Evolutionary conservation across 1,140 invertebrate species (phyloP).

Genomic region (Melipona quadrifasciata): DNA sequence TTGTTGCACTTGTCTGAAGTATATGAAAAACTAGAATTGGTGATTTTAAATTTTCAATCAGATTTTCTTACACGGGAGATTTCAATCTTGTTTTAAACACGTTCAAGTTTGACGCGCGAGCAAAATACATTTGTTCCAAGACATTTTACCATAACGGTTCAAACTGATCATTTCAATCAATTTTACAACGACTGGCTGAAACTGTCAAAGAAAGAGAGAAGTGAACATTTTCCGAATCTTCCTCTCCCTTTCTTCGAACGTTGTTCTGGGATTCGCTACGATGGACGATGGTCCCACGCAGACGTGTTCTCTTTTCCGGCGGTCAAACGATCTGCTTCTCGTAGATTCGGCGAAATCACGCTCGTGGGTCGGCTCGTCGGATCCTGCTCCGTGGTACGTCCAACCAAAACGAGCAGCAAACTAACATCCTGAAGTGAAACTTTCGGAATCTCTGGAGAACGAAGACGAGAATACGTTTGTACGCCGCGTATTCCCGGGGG

Average conservation of each 20-base stretch:
- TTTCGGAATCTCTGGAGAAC: slow-evolving; percentile 70
- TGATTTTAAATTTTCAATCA: too few relatives aligned
- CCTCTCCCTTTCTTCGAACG: neutral
- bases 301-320: neutral
- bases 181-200: too few relatives aligned
- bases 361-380: neutral
- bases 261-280: neutral
- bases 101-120: too few relatives aligned
- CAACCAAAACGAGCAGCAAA: slow-evolving; percentile 44
- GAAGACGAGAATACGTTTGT: slow-evolving; percentile 65
- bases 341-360: slow-evolving; percentile 5
- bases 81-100: too few relatives aligned
- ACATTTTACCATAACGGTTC: too few relatives aligned
- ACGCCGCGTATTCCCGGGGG: slow-evolving; percentile 65
- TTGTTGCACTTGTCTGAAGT: too few relatives aligned
- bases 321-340: neutral
- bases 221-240: neutral
- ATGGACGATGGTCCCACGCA: neutral
- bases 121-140: too few relatives aligned
- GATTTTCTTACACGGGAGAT: too few relatives aligned
- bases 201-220: neutral
- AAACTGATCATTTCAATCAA: too few relatives aligned
- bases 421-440: slow-evolving; percentile 67
- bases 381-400: slow-evolving; percentile 11
- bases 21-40: too few relatives aligned